phyloP scores from a whole-genome alignment of 2,888 invertebrate species.

The Proisotoma minuta region DNA sequence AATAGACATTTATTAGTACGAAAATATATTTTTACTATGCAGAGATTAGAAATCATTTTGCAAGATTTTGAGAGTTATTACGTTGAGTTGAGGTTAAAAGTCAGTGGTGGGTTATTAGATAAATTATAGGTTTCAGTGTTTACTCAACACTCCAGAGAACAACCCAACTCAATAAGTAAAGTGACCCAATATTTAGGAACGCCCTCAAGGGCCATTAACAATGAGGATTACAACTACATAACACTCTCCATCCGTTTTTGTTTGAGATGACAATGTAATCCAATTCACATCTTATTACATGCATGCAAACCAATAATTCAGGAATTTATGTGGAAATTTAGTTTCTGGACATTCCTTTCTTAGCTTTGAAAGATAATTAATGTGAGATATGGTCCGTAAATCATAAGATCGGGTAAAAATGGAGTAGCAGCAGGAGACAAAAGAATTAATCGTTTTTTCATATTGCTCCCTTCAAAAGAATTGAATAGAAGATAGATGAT shows the following conservation, averaged over 20 bases:
- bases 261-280: too few relatives aligned
- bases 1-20: too few relatives aligned
- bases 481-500: slow-evolving; percentile 41
- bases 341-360: too few relatives aligned
- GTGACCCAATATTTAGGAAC: slow-evolving; percentile 26
- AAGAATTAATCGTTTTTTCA: slow-evolving; percentile 15
- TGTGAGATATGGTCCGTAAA: slow-evolving; percentile 14
- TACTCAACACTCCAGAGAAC: slow-evolving; percentile 29
- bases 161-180: slow-evolving; percentile 4
- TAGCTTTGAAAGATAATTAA: background rate
- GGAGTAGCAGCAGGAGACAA: slow-evolving; percentile 16
- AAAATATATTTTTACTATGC: too few relatives aligned
- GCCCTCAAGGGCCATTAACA: slow-evolving; percentile 46
- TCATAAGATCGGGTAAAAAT: slow-evolving; percentile 14
- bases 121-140: slow-evolving; percentile 44
- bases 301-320: too few relatives aligned
- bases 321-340: too few relatives aligned
- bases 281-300: too few relatives aligned
- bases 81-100: slow-evolving; percentile 8
- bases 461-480: slow-evolving; percentile 10
- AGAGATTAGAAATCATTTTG: too few relatives aligned
- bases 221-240: slow-evolving; percentile 18
- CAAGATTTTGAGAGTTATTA: too few relatives aligned
- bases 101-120: slow-evolving; percentile 33
- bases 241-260: background rate